Base-by-base conservation (phyloP, 2,888 invertebrate species). In the Germaria angustata region DNA sequence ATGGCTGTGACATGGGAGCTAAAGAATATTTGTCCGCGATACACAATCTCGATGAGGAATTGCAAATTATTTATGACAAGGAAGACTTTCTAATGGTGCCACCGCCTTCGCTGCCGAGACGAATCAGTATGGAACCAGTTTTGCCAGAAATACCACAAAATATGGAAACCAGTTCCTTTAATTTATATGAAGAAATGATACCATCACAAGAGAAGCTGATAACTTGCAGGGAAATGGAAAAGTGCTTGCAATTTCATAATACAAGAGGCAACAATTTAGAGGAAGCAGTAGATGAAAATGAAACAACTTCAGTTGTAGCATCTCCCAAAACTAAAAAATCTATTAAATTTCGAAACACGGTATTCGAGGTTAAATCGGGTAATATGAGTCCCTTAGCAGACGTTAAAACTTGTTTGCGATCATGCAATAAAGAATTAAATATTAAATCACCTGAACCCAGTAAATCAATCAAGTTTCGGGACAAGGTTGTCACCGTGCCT, bases 1-100 rank as follows among this genome's bases (percentile, higher is more conserved):
- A 92, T 13, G 92, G 92, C 2, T 93, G 93, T 53, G 92, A 92
- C 41, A 90, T 91, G 6, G 92, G 93, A 49, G 94, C 93, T 0
- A 90, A 91, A 68, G 92, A 92, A 57, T 94, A 93, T 86, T 88
- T 93, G 51, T 91, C 92, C 9, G 92, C 92, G 11, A 93, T 95
- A 39, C 92, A 90, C 8, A 92, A 92, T 71, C 92, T 93, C 81
- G 91, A 93, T 80, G 69, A 79, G 7, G 91, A 90, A 22, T 91
- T 92, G 81, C 92, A 92, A 77, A 92, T 92, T 81, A 89, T 85
- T 11, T 81, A 75, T 1, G 80, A 84, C 17, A 80, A 84, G 49
- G 85, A 86, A 77, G 79, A 84, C 51, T 76, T 83, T 68, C 83
- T 84, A 7, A 66, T 76, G 5, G 71, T 84, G 9, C 86, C 87